A percentile compares a stretch with the other conserved stretches of the same genome.
These are phyloP conservation scores for Neomorphus geoffroyi DNA, from an alignment of 2,797 vertebrate species.

Conservation along the genomic window DNA sequence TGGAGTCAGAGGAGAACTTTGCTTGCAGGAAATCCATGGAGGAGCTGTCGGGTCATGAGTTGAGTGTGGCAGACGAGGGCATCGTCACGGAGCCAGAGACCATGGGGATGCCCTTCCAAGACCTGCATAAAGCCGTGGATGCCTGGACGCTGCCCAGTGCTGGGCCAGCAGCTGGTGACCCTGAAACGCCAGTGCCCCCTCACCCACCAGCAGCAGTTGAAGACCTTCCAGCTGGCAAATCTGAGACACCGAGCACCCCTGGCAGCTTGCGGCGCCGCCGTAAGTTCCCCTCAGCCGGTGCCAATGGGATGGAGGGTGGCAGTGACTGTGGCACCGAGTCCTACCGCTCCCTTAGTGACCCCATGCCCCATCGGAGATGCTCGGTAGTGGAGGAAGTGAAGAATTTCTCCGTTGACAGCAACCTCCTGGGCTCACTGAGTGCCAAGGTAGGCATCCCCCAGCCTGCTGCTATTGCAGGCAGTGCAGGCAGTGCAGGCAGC, in stretches of 20 bases:
- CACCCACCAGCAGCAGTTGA: constrained; percentile 31
- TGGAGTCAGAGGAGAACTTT: constrained; percentile 78
- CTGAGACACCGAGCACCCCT: constrained; percentile 86
- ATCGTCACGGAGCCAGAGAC: constrained; percentile 93
- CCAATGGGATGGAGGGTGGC: constrained; percentile 84
- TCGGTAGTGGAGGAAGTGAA: constrained; percentile 80
- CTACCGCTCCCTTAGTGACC: constrained; percentile 94
- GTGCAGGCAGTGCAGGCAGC: constrained; percentile 87
- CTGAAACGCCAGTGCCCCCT: not conserved
- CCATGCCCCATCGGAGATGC: constrained; percentile 92
- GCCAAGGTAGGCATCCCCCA: constrained; percentile 82
- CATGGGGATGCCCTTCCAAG: constrained; percentile 72
- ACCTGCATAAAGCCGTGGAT: constrained; percentile 77
- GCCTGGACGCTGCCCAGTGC: constrained; percentile 75
- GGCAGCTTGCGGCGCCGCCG: constrained; percentile 87
- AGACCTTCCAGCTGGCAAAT: constrained; percentile 64
- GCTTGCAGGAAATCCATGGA: constrained; percentile 82
- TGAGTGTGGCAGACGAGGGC: constrained; percentile 93
- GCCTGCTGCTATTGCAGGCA: constrained; percentile 74
- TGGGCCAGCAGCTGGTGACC: rapidly evolving
- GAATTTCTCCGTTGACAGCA: constrained; percentile 91
- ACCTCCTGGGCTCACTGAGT: constrained; percentile 88
- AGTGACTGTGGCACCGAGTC: constrained; percentile 80
- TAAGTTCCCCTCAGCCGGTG: constrained; percentile 86
- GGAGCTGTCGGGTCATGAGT: constrained; percentile 92